Base-by-base conservation (phyloP, 2,888 invertebrate species). In the Drosophila putrida region DNA sequence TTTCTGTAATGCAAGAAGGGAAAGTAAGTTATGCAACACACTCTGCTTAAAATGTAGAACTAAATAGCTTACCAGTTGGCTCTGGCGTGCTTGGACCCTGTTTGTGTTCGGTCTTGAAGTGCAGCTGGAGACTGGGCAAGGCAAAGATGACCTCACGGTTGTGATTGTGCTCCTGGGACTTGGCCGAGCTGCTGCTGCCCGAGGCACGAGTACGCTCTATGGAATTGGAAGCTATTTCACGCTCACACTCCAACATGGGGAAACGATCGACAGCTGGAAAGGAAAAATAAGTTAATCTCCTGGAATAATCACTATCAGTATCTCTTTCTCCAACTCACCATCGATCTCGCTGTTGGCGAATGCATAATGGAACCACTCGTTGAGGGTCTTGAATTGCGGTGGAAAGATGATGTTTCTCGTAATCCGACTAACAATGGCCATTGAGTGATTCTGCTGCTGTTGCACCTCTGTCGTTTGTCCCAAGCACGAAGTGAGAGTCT, bases 301-400 rank as follows among this genome's bases (percentile, higher is more conserved):
- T 2, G 3, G 11, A 11, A 25, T 41, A 41, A 4, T 20, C 20
- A 2, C 2, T 10, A 10, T 0, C 20, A 2, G 5, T 10, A 10
- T 0, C 1, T 10, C 6, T 0, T 4, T 2, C 4, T 11, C 1
- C 2, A n/a, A 70, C 91, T 92, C 92, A 98, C 98, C 97, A 93
- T 98, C 98, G 61, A 98, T 96, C 93, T 98, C 98, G 91, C 97
- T 97, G 83, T 96, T 97, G 20, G 97, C 96, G 93, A 99, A 98
- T 0, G 98, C 97, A 93, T 99, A 99, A 87, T 97, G 96, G 93
- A 99, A 98, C 98, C 99, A 99, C 93, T 99, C 98, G 88, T 96
- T 96, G 41, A 98, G 94, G 38, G 96, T 96, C 93, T 98, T 97
- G 93, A 98, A 98, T 93, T 98, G 98, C 33, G 98, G 98, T 73